Percentiles rank a stretch among this genome's conserved stretches.
Evolutionary conservation across 30 jellyfish, hydroid and myxozoan genomes (phyloP).

Genomic region (Haliclystus octoradiatus): DNA sequence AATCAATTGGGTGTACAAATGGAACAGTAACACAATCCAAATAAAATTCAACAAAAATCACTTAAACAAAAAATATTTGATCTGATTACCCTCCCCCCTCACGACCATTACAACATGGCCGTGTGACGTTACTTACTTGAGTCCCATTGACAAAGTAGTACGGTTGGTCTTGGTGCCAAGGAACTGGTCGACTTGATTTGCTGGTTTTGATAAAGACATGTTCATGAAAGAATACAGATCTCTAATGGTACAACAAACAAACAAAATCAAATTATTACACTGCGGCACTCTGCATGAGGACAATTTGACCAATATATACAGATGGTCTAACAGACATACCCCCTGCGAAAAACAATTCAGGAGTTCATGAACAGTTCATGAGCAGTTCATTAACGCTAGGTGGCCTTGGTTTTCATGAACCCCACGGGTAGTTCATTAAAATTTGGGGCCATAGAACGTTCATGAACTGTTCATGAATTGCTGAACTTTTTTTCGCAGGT

Average conservation of each 20-base stretch:
- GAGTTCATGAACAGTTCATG: no score
- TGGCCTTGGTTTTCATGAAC: no score
- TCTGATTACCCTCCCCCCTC: not conserved
- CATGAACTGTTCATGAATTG: no score
- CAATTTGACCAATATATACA: no score
- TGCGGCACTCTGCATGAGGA: not conserved
- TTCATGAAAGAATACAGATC: slow-evolving; percentile 51
- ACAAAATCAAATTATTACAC: not conserved
- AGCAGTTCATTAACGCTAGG: no score
- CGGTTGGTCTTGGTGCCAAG: slow-evolving; percentile 92
- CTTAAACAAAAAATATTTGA: not conserved
- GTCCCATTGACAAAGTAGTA: slow-evolving; percentile 59
- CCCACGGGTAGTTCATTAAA: no score
- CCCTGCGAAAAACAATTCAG: no score
- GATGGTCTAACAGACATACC: no score
- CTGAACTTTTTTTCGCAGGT: no score
- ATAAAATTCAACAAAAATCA: not conserved
- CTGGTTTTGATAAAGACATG: slow-evolving; percentile 58
- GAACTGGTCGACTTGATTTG: slow-evolving; percentile 36
- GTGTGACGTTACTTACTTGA: slow-evolving; percentile 31
- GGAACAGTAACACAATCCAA: no score
- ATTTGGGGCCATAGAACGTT: no score
- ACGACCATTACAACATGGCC: not conserved
- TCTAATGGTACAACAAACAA: slow-evolving; percentile 25
- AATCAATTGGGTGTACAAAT: no score